These are phyloP conservation scores for Avahi laniger DNA, from an alignment of 2,797 vertebrate genomes.

Conservation along the genomic window DNA sequence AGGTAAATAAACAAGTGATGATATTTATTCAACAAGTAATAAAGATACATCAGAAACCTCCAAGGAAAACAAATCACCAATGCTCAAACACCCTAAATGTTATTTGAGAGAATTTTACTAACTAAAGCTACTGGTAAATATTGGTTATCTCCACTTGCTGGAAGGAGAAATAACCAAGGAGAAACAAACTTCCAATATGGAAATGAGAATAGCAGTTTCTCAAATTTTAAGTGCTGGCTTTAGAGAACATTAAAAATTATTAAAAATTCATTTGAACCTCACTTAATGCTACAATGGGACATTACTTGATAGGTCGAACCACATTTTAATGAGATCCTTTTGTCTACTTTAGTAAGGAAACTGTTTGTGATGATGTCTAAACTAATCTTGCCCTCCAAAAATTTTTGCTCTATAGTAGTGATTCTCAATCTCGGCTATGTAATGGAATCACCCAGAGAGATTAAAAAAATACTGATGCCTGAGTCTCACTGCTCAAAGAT, in stretches of 20 bases:
- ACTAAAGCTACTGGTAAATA: background rate
- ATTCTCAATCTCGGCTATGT: background rate
- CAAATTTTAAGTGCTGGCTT: background rate
- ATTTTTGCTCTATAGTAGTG: background rate
- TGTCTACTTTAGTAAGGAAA: background rate
- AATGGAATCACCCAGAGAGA: background rate
- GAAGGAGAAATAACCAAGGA: background rate
- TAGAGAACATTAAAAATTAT: background rate
- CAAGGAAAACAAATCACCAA: background rate
- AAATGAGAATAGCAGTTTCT: background rate
- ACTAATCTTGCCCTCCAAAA: background rate
- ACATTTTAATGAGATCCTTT: background rate
- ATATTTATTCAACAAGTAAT: background rate
- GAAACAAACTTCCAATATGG: background rate
- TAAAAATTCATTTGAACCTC: constrained; percentile 1
- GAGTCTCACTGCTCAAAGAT: background rate
- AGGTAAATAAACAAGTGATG: background rate
- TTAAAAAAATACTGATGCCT: background rate
- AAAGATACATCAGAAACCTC: background rate
- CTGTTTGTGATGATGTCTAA: background rate
- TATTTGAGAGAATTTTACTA: constrained; percentile 8
- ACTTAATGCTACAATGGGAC: background rate
- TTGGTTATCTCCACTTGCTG: background rate
- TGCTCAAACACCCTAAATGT: background rate
- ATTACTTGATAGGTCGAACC: background rate